These are phyloP conservation scores for Lithophane socia DNA, from an alignment of 2,888 invertebrate species.

Conservation along the genomic window DNA sequence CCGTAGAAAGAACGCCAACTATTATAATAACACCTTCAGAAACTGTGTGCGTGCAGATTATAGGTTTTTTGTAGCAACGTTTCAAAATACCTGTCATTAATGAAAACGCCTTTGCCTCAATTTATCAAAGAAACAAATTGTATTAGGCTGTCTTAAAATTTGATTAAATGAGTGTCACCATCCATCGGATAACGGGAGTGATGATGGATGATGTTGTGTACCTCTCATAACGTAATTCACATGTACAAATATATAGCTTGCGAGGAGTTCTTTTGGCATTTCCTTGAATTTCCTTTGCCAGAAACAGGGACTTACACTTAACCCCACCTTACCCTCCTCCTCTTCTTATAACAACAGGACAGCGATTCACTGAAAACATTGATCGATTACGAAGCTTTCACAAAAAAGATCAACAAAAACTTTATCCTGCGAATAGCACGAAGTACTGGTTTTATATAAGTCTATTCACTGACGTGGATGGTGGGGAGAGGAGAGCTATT, in stretches of 20 bases:
- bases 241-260: conserved; percentile 31
- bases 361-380: conserved; percentile 65
- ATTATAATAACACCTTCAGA: conserved; percentile 19
- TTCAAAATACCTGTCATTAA: conserved; percentile 34
- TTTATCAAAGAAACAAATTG: conserved; percentile 74
- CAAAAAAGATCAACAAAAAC: conserved; percentile 60
- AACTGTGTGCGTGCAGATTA: not conserved
- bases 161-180: conserved; percentile 77
- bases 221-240: conserved; percentile 52
- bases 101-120: conserved; percentile 54
- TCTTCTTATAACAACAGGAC: conserved; percentile 47
- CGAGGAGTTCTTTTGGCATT: conserved; percentile 19
- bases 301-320: conserved; percentile 26
- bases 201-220: conserved; percentile 71
- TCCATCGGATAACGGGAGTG: conserved; percentile 65
- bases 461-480: conserved; percentile 45
- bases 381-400: conserved; percentile 68
- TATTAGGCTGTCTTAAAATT: conserved; percentile 73
- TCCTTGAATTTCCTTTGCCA: conserved; percentile 41
- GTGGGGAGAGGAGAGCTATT: conserved; percentile 46
- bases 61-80: conserved; percentile 21
- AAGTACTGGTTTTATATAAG: conserved; percentile 49
- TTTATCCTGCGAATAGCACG: conserved; percentile 46
- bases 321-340: not conserved
- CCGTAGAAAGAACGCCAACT: conserved; percentile 28